Base-by-base conservation (phyloP, 2,113 vertebrate genomes). In the Mungos mungo region DNA sequence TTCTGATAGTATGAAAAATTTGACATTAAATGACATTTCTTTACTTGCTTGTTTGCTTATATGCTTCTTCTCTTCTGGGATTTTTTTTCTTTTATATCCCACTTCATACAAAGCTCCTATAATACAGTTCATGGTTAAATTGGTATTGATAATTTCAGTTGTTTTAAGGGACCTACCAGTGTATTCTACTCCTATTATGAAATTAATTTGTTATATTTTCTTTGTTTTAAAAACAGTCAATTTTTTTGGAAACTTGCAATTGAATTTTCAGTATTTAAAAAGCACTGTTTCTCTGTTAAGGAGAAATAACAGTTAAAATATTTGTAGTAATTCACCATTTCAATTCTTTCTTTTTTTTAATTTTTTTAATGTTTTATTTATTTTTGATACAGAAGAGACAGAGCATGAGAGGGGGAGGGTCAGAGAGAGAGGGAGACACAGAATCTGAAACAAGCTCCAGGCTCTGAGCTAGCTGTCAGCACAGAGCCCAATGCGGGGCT, bases 21-120 rank as follows among this genome's bases (percentile, higher is more conserved):
- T 95, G 47, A 80, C 31, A 45, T 92, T 80, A 52, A 90, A 60
- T 86, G 60, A 81, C 16, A 72, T 27, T 63, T 93, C 31, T 79
- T 93, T 71, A 88, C 45, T 91, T 93, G 50, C 84, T 96, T 13
- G 54, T 94, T 92, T 96, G 35, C 60, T 95, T 91, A 84, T 84
- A 63, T 90, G 50, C 15, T 88, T 1, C 31, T 7, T 81, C 66
- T 89, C 65, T 57, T 82, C 54, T 89, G 41, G 29, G 47, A 74
- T 41, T 6, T 65, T 65, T 82, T 47, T 93, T 93, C 52, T 97
- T 95, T 90, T 83, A 12, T 74, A 90, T 90, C 0, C 31, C 4
- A 18, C 21, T 25, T 88, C 31, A 25, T 88, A 45, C 38, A 65
- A 71, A 93, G 13, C 19, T 80, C 6, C 23, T 81, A 12, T 79